Base-by-base conservation (phyloP, 2,113 vertebrate genomes). In the Elephas maximus region DNA sequence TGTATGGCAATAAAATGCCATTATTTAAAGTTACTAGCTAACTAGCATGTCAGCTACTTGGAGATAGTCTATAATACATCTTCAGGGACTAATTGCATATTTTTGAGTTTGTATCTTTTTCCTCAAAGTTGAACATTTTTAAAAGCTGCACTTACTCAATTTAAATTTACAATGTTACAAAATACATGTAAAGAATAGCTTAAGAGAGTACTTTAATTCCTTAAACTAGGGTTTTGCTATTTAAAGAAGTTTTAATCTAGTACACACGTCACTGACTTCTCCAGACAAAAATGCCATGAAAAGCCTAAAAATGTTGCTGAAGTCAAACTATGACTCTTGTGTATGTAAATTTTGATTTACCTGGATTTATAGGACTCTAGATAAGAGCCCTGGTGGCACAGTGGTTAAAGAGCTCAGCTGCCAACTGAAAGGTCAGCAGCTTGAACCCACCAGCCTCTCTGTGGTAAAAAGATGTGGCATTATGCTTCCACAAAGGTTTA, bases 101-200 rank as follows among this genome's bases (percentile, higher is more conserved):
- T 81, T 95, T 84, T 57, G 28, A 94, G 83, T 83, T 88, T 88
- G 17, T 45, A 78, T 94, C 92, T 91, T 73, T 83, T 76, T 62
- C 37, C 51, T 88, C 37, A 94, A 95, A 63, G 45, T 51, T n/a
- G 11, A 74, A 78, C 12, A 94, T 48, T 85, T 90, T 60, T 6
- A 67, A 90, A 77, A 90, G 80, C 87, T 78, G 3, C 57, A 73
- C 44, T 20, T 78, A 15, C 51, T 63, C 79, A 37, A 41, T 77
- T 95, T 95, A 86, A 89, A 24, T 80, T 37, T 92, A 60, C 86
- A 90, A 63, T 51, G 1, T 76, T 81, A 28, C 24, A 44, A 77
- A 48, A 21, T 28, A 82, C 28, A 44, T 37, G 53, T 63, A 41
- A 93, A 77, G 8, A 80, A 85, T 80, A 85, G 57, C 0, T 57